These are phyloP conservation scores for Gallinago nigripennis DNA, from an alignment of 2,797 vertebrate species.

Conservation along the genomic window DNA sequence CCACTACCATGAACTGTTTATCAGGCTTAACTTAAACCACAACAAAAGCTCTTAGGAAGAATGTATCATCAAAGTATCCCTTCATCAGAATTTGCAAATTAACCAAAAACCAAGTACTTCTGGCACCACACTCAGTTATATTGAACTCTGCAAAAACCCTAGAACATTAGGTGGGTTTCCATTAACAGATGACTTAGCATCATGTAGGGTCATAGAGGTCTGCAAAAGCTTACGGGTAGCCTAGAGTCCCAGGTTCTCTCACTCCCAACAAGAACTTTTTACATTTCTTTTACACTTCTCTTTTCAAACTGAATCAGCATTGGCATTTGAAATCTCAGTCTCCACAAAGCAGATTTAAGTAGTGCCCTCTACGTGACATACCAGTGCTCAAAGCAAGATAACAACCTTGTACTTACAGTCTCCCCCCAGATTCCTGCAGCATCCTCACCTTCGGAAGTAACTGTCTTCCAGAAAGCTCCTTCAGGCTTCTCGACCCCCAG, in stretches of 20 bases:
- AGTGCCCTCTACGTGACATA: not conserved
- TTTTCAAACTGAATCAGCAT: not conserved
- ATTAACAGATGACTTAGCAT: not conserved
- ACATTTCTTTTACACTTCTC: not conserved
- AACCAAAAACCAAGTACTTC: not conserved
- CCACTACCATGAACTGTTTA: not conserved
- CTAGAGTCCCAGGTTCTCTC: not conserved
- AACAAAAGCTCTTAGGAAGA: not conserved
- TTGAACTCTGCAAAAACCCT: not conserved
- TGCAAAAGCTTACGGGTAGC: not conserved
- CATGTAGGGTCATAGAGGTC: not conserved
- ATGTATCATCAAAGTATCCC: not conserved
- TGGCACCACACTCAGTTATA: not conserved
- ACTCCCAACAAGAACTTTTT: not conserved
- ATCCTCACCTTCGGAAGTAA: not conserved
- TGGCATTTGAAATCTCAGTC: not conserved
- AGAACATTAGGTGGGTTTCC: not conserved
- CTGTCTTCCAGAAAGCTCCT: not conserved
- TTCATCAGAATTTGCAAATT: not conserved
- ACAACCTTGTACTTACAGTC: not conserved
- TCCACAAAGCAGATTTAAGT: not conserved
- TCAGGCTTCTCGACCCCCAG: not conserved
- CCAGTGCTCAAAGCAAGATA: not conserved
- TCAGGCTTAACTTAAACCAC: not conserved
- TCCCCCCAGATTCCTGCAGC: rapidly evolving